A percentile compares a stretch with the other conserved stretches of the same genome.
Evolutionary conservation across 2,113 vertebrate species (phyloP).

Genomic region (Ctenodactylus gundi): DNA sequence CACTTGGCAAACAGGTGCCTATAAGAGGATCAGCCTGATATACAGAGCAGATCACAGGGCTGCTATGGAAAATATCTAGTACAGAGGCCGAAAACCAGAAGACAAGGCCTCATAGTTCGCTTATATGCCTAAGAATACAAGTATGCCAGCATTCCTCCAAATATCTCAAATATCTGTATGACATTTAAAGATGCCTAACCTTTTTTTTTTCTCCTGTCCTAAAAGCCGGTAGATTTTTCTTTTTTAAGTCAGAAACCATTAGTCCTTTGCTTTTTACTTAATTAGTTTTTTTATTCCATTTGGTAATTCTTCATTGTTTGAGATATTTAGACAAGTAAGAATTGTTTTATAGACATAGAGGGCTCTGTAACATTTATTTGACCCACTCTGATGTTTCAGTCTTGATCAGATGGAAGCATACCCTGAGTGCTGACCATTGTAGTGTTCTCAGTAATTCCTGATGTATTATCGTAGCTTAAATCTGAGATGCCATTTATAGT

Average conservation of each 20-base stretch:
- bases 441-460: not conserved
- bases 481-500: not conserved
- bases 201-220: not conserved
- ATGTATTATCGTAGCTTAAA: not conserved
- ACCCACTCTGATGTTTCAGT: not conserved
- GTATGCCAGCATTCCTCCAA: not conserved
- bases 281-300: not conserved
- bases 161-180: no score
- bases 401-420: not conserved
- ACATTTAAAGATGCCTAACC: no score
- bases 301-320: not conserved
- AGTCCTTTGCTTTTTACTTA: not conserved
- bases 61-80: not conserved
- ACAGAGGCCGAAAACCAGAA: not conserved
- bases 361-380: not conserved
- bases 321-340: not conserved
- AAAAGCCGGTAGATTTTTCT: not conserved
- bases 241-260: not conserved
- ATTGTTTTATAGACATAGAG: no score
- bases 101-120: not conserved
- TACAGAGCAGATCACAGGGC: accelerated
- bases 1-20: not conserved
- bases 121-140: not conserved
- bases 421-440: not conserved
- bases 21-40: not conserved